Conservation (phyloP, 2,113 vertebrate species). For the Chloroceryle aenea region DNA sequence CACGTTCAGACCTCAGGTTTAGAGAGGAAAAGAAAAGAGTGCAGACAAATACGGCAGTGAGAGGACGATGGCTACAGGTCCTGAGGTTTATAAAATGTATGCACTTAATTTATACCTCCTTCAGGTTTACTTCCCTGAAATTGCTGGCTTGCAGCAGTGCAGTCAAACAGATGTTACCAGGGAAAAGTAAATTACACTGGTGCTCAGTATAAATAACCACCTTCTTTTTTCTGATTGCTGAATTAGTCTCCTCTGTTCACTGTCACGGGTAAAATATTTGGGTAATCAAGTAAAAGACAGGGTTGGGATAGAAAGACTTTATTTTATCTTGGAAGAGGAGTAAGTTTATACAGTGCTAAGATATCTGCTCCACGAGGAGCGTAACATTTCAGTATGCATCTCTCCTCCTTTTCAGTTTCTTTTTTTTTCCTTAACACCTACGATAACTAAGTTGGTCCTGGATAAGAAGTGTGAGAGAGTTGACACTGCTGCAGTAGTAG, state of each 20-base stretch:
- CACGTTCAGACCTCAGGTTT: background rate
- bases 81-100: background rate
- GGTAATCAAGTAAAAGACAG: slow-evolving; percentile 58
- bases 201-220: background rate
- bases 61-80: background rate
- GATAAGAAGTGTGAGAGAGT: slow-evolving; percentile 27
- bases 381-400: background rate
- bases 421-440: slow-evolving; percentile 24
- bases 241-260: background rate
- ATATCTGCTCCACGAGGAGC: slow-evolving; percentile 12
- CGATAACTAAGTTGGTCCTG: slow-evolving; percentile 21
- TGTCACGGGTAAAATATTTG: background rate
- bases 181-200: background rate
- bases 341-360: slow-evolving; percentile 41
- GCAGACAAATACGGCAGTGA: background rate
- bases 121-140: background rate
- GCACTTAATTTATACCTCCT: background rate
- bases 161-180: background rate
- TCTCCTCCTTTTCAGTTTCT: background rate
- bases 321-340: slow-evolving; percentile 57
- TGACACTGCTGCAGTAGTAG: slow-evolving; percentile 15
- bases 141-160: background rate
- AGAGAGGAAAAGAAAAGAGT: background rate
- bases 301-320: slow-evolving; percentile 64
- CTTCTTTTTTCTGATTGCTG: background rate